Evolutionary conservation across 2,888 invertebrate genomes (phyloP).

Genomic region (Lutraria lutraria): DNA sequence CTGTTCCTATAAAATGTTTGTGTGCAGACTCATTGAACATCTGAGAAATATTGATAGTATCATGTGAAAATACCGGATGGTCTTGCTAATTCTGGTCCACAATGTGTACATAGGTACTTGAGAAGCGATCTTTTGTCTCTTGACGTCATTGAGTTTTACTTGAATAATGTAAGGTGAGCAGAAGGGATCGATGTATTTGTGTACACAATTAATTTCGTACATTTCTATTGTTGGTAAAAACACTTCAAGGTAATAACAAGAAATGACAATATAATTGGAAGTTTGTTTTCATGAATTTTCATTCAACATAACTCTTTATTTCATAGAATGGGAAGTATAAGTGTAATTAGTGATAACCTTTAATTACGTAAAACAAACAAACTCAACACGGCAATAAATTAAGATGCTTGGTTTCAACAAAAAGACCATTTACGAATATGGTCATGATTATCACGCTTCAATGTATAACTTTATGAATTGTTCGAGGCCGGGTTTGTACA

Average conservation of each 20-base stretch:
- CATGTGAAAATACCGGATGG: slow-evolving; percentile 23
- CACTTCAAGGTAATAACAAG: neutral
- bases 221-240: slow-evolving; percentile 10
- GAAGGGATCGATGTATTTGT: neutral
- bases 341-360: neutral
- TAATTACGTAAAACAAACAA: neutral
- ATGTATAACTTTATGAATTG: neutral
- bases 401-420: neutral
- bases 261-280: slow-evolving; percentile 10
- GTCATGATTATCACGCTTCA: neutral
- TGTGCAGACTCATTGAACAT: neutral
- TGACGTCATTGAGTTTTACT: slow-evolving; percentile 13
- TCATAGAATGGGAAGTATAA: neutral
- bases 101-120: neutral
- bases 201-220: neutral
- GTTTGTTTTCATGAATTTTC: neutral
- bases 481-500: neutral
- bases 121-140: slow-evolving; percentile 16
- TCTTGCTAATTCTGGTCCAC: neutral
- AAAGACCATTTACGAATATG: neutral
- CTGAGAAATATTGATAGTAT: slow-evolving; percentile 1
- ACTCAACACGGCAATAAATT: neutral
- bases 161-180: slow-evolving; percentile 5
- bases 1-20: slow-evolving; percentile 4
- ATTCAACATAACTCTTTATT: neutral